A percentile compares a stretch with the other conserved stretches of the same genome.
Conservation (phyloP, 2,113 vertebrate genomes). For the Pristiophorus japonicus region DNA sequence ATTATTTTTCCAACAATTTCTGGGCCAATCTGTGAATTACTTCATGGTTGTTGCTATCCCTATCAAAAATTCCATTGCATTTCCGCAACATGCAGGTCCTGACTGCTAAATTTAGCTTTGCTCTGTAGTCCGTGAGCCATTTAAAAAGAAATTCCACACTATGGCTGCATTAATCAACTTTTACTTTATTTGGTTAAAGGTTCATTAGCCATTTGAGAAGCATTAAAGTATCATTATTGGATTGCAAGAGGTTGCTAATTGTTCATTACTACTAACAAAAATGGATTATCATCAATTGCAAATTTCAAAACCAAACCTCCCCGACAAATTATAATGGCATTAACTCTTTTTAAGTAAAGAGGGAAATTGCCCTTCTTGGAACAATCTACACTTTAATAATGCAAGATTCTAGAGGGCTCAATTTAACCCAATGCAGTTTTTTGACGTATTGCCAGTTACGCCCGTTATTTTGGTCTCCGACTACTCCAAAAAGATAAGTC, state of each 20-base stretch:
- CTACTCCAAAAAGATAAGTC: too few species aligned
- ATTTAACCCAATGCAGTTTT: too few species aligned
- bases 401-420: too few species aligned
- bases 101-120: neutral
- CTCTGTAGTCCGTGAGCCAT: neutral
- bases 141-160: neutral
- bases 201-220: neutral
- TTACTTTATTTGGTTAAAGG: neutral
- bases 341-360: neutral
- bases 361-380: neutral
- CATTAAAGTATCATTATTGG: neutral
- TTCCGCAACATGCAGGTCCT: neutral
- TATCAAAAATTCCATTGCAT: neutral
- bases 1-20: slow-evolving; percentile 1
- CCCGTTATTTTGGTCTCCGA: too few species aligned
- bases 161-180: neutral
- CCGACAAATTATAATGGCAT: neutral
- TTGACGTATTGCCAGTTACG: too few species aligned
- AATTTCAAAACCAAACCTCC: neutral
- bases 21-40: neutral
- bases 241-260: neutral
- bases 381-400: neutral
- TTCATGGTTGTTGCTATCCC: neutral
- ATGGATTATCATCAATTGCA: neutral
- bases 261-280: neutral